These are phyloP conservation scores for Saguinus midas DNA, from an alignment of 2,113 vertebrate species.

Conservation along the genomic window DNA sequence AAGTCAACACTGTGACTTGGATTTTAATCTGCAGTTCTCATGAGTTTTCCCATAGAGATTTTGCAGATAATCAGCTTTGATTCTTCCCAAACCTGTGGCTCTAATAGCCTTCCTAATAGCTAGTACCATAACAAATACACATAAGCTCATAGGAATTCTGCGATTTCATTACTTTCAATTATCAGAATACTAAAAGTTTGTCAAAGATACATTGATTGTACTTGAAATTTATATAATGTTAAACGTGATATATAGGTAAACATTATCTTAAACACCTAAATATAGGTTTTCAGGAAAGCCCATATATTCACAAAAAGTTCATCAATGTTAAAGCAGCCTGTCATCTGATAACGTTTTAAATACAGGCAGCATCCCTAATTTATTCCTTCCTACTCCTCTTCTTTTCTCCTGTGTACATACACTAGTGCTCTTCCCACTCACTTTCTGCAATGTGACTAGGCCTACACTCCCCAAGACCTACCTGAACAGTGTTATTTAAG, in stretches of 20 bases:
- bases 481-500: conserved; percentile 7
- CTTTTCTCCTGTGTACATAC: not conserved
- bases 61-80: conserved; percentile 39
- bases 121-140: not conserved
- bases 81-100: not conserved
- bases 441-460: not conserved
- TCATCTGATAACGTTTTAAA: not conserved
- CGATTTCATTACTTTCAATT: not conserved
- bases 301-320: not conserved
- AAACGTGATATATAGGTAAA: not conserved
- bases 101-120: not conserved
- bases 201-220: not conserved
- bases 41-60: conserved; percentile 17
- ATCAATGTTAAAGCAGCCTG: not conserved
- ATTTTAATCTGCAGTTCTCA: conserved; percentile 45
- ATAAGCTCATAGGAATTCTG: not conserved
- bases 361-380: not conserved
- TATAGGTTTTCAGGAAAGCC: not conserved
- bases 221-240: conserved; percentile 15
- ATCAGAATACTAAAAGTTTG: not conserved
- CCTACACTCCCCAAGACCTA: not conserved
- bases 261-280: not conserved
- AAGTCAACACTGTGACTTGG: conserved; percentile 7
- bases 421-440: not conserved
- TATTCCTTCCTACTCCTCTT: not conserved